phyloP scores from a whole-genome alignment of 2,113 vertebrate species.

The Origma solitaria region DNA sequence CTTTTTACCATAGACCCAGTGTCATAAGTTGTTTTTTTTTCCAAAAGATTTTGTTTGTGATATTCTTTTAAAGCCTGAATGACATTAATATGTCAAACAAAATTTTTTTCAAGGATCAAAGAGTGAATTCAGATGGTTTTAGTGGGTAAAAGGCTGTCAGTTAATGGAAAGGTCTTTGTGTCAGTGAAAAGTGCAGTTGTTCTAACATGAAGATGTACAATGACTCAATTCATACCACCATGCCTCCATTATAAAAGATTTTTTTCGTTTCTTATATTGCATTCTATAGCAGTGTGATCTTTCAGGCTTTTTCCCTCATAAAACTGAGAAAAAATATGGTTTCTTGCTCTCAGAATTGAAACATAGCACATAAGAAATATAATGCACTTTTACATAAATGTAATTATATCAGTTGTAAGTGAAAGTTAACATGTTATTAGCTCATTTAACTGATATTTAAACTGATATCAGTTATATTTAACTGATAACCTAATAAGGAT shows the following conservation, averaged over 20 bases:
- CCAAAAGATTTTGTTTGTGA: not conserved
- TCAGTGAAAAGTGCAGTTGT: not conserved
- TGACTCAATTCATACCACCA: not conserved
- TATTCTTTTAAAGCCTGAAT: not conserved
- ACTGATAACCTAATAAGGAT: not conserved
- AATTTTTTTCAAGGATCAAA: not conserved
- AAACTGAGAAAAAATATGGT: not conserved
- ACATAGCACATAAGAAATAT: not conserved
- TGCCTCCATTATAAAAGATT: not conserved
- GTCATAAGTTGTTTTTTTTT: not conserved
- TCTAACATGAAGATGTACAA: not conserved
- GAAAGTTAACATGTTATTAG: not conserved
- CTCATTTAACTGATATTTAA: too few relatives aligned
- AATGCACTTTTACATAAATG: not conserved
- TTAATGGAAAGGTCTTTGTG: not conserved
- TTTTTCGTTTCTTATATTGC: not conserved
- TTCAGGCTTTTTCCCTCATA: not conserved
- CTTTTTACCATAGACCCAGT: not conserved
- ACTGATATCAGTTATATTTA: not conserved
- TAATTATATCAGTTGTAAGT: not conserved
- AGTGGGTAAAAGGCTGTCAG: not conserved
- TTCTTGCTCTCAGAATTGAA: not conserved
- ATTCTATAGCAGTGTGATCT: not conserved
- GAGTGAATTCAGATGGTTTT: not conserved
- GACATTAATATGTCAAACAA: not conserved